Evolutionary conservation across 1,140 invertebrate species (phyloP).

Genomic region (Eriocheir sinensis): DNA sequence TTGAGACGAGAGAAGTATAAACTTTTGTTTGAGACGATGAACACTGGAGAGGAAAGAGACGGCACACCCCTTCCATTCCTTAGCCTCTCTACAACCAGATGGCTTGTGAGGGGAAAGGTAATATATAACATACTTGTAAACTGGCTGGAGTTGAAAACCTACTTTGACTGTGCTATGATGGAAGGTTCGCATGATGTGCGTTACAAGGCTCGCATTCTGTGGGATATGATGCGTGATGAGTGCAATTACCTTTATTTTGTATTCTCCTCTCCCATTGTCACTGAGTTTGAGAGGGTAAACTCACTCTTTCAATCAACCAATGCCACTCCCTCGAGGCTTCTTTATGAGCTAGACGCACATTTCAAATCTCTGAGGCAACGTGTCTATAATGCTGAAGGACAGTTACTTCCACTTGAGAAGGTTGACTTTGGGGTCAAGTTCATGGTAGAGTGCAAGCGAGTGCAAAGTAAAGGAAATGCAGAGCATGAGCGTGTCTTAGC

Average conservation of each 20-base stretch:
- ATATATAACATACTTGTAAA: slow-evolving; percentile 53
- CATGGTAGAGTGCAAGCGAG: slow-evolving; percentile 46
- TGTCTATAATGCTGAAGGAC: slow-evolving; percentile 43
- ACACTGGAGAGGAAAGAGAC: slow-evolving; percentile 48
- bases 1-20: slow-evolving; percentile 65
- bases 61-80: slow-evolving; percentile 64
- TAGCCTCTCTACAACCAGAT: slow-evolving; percentile 57
- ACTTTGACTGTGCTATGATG: slow-evolving; percentile 59
- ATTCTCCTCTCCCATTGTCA: slow-evolving; percentile 53
- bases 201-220: slow-evolving; percentile 57
- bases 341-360: slow-evolving; percentile 65
- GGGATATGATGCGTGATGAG: slow-evolving; percentile 56
- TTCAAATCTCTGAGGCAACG: slow-evolving; percentile 50
- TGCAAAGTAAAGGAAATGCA: background rate
- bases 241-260: slow-evolving; percentile 60
- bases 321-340: slow-evolving; percentile 54
- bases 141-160: slow-evolving; percentile 56
- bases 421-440: slow-evolving; percentile 65
- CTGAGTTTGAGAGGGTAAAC: slow-evolving; percentile 51
- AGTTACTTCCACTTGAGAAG: slow-evolving; percentile 50
- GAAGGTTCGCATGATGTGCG: slow-evolving; percentile 52
- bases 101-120: slow-evolving; percentile 64
- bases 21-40: slow-evolving; percentile 63
- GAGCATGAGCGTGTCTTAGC: background rate
- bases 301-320: slow-evolving; percentile 63